Base-by-base conservation (phyloP, 2,113 vertebrate genomes). In the Poeciliopsis occidentalis region DNA sequence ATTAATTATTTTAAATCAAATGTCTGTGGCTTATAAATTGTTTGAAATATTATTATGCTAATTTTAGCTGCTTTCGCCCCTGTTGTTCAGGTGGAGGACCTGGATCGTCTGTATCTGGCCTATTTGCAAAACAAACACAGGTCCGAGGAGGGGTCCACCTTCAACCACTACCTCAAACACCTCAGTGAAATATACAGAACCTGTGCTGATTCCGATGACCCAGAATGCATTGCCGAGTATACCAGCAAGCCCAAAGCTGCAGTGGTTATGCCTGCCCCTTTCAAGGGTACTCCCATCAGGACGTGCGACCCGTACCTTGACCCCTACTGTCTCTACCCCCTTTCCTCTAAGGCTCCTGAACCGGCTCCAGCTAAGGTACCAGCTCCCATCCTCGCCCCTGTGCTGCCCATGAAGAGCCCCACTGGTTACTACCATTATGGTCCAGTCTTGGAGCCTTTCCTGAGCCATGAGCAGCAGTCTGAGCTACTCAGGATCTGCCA, bases 401-500 rank as follows among this genome's bases (percentile, higher is more conserved):
- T 93, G 15, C 72, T 88, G 41, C 92, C 94, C 2, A 32, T 81
- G 67, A 93, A 88, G 82, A 75, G 81, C 62, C 79, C 86, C 19
- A 54, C 78, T 6, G 92, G 91, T 73, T 92, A 79, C 78, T 92
- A 94, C 82, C 84, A 92, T 87, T 92, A 93, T 0, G 88, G 88
- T 60, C 91, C 93, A 0, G 67, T 92, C n/a, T 64, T 93, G 69
- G 92, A 94, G 80, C 82, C 95, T 30, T 94, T 95, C 85, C 82
- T 95, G 60, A 79, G 85, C 4, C 51, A 64, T 0, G 91, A 93
- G 67, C 92, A 95, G 83, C 92, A 64, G 69, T 19, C 79, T 0
- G 94, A 95, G 79, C 87, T 95, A 79, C 82, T 95, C 76, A 89
- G 93, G n/a, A 94, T 95, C 89, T 95, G 95, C 86, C 92, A 85